A percentile compares a stretch with the other conserved stretches of the same genome.
These are phyloP conservation scores for Neopelma chrysocephalum DNA, from an alignment of 2,797 vertebrate species.

Conservation along the genomic window DNA sequence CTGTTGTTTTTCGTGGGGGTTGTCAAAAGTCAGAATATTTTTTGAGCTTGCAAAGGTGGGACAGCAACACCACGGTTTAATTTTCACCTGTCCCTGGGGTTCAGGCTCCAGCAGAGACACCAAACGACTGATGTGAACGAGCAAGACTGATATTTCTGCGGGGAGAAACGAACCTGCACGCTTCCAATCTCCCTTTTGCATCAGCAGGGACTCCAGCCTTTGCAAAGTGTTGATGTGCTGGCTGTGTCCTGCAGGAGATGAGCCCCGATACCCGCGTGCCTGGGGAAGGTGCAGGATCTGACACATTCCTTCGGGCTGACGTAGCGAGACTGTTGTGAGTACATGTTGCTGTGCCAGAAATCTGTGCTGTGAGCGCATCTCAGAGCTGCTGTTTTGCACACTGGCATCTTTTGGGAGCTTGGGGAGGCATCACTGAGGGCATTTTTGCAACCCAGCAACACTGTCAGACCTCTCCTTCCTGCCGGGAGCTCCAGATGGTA, in stretches of 20 bases:
- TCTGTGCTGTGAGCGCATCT: not conserved
- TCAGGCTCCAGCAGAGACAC: not conserved
- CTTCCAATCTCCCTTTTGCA: not conserved
- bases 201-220: not conserved
- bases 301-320: not conserved
- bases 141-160: not conserved
- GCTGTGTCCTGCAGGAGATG: not conserved
- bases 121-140: not conserved
- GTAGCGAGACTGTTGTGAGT: not conserved
- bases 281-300: not conserved
- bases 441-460: not conserved
- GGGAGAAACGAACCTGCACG: not conserved
- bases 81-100: not conserved
- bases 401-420: not conserved
- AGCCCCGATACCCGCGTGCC: fast-evolving
- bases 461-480: not conserved
- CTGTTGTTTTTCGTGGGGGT: not conserved
- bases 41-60: not conserved
- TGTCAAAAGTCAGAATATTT: not conserved
- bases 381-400: not conserved
- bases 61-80: not conserved
- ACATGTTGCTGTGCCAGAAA: not conserved
- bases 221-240: not conserved
- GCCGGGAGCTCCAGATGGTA: not conserved
- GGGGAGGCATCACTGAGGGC: not conserved